Conservation (phyloP, 30 jellyfish, hydroid and myxozoan species). For the Clytia hemisphaerica region DNA sequence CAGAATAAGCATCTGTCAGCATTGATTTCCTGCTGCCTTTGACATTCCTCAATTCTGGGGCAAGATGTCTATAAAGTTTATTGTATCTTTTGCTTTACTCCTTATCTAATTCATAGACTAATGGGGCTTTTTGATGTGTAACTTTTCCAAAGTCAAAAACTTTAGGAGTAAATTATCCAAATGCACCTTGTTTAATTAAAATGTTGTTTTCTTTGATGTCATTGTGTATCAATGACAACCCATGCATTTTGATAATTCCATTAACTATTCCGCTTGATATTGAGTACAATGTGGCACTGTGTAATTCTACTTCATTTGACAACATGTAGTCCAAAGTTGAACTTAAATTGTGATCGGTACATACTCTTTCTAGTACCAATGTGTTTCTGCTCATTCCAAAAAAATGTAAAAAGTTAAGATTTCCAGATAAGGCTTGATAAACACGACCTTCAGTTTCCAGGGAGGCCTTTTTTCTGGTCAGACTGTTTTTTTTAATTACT, state of each 20-base stretch:
- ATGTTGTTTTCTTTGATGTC: slow-evolving; percentile 6
- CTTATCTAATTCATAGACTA: too few relatives aligned
- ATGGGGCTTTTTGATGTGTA: background rate
- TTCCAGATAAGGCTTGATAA: background rate
- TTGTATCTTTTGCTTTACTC: too few relatives aligned
- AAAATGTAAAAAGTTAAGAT: background rate
- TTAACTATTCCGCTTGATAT: background rate
- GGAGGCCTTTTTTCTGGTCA: background rate
- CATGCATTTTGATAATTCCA: background rate
- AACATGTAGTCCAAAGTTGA: too few relatives aligned
- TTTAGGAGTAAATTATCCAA: background rate
- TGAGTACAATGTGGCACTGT: too few relatives aligned
- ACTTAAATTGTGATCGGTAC: too few relatives aligned
- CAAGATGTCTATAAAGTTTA: too few relatives aligned
- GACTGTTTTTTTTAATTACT: too few relatives aligned
- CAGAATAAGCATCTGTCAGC: too few relatives aligned
- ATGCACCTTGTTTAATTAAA: background rate
- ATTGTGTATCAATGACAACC: background rate
- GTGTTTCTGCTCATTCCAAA: background rate
- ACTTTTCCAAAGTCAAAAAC: background rate
- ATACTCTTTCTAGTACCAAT: background rate
- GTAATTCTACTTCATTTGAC: too few relatives aligned
- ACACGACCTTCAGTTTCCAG: background rate
- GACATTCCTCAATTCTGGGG: too few relatives aligned
- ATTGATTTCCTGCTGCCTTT: too few relatives aligned